Percentiles rank a stretch among this genome's conserved stretches.
These are phyloP conservation scores for Drosophila lini DNA, from an alignment of 1,140 invertebrate genomes.

Conservation along the genomic window DNA sequence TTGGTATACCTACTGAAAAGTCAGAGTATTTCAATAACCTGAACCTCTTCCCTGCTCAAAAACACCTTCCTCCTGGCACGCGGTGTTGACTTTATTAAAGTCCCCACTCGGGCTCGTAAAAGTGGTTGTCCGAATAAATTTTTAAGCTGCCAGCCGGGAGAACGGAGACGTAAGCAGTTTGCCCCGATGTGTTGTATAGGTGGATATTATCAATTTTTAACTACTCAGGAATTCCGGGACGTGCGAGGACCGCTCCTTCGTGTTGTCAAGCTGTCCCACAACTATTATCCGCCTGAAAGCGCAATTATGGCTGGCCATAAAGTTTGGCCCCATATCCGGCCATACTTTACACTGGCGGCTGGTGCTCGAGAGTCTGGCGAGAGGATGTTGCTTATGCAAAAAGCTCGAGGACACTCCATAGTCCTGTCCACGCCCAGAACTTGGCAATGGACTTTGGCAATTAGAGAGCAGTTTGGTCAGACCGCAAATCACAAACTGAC, in stretches of 20 bases:
- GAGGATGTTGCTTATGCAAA: constrained; percentile 16
- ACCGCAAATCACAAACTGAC: constrained; percentile 48
- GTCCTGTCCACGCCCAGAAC: constrained; percentile 4
- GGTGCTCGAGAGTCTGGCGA: constrained; percentile 12
- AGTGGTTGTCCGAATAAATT: constrained; percentile 20
- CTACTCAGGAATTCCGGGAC: constrained; percentile 46
- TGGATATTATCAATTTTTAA: constrained; percentile 68
- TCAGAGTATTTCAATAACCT: not conserved
- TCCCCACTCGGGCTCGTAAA: constrained; percentile 22
- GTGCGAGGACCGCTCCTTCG: constrained; percentile 8
- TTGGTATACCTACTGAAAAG: not conserved
- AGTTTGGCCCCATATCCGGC: constrained; percentile 35
- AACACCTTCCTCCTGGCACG: not conserved
- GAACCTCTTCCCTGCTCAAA: not conserved
- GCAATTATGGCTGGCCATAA: constrained; percentile 62
- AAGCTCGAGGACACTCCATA: not conserved
- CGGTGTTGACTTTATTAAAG: constrained; percentile 35
- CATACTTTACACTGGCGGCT: constrained; percentile 22
- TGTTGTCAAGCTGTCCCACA: constrained; percentile 16
- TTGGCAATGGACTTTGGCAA: constrained; percentile 20
- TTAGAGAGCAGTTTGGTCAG: constrained; percentile 32
- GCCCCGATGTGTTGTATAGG: constrained; percentile 8
- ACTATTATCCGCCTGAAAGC: constrained; percentile 56
- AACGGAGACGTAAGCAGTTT: constrained; percentile 2
- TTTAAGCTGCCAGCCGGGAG: constrained; percentile 13